Conservation (phyloP, 2,113 vertebrate species). For the Litocranius walleri region DNA sequence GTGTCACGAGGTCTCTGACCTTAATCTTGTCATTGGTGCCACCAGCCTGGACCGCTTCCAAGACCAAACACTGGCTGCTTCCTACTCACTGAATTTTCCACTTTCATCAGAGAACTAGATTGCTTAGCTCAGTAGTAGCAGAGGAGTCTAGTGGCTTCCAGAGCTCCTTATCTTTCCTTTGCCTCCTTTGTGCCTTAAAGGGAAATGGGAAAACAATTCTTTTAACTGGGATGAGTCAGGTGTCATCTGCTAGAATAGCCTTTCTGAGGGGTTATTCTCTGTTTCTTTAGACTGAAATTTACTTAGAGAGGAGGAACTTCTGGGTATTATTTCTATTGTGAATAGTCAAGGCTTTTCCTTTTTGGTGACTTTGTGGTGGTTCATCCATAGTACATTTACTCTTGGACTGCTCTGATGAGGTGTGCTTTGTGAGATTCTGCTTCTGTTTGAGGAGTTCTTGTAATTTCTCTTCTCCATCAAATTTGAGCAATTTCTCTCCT, state of each 20-base stretch:
- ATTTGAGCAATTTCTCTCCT: neutral
- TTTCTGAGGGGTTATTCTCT: neutral
- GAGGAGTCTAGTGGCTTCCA: neutral
- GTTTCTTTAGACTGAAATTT: neutral
- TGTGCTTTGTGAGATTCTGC: neutral
- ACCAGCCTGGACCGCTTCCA: conserved; percentile 57
- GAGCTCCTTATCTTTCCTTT: neutral
- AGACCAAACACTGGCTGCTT: neutral
- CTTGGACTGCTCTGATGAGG: neutral
- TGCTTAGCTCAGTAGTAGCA: conserved; percentile 10
- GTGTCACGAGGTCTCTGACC: conserved; percentile 59
- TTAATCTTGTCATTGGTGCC: conserved; percentile 68
- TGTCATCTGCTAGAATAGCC: neutral
- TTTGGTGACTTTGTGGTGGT: neutral
- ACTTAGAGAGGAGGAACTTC: conserved; percentile 1
- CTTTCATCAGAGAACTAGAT: neutral
- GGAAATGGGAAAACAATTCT: neutral
- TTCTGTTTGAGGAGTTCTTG: conserved; percentile 2
- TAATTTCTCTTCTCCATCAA: neutral
- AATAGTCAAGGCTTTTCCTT: neutral
- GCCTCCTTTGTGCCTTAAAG: neutral
- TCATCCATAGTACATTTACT: neutral
- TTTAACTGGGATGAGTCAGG: neutral
- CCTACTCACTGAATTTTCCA: conserved; percentile 32
- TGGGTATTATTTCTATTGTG: neutral